Base-by-base conservation (phyloP, 1,140 invertebrate genomes). In the Micrasema longulum region DNA sequence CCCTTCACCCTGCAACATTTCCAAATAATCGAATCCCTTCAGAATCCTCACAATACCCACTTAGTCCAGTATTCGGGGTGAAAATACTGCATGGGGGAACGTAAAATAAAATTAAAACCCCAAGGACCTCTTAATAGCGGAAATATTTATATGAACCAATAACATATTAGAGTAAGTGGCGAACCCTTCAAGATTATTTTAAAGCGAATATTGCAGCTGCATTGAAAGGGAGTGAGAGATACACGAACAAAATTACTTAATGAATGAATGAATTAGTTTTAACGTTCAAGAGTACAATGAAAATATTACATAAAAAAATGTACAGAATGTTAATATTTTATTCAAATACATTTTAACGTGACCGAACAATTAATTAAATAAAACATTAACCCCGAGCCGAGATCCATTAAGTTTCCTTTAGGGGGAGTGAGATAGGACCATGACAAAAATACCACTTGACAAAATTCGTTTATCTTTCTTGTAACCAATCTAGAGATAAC, bases 71-170 rank as follows among this genome's bases (percentile, higher is more conserved):
- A 57, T 57, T 57, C 53, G 20, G 53, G 53, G 53, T 57, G 53
- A 35, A 57, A 57, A 35, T 38, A 57, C 10, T 12, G 11, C 48
- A 20, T 52, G 20, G 53, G 53, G 53, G 50, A 53, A 12, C 31
- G 12, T 57, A 57, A 57, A 57, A 57, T 57, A 57, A 57, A 57
- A 57, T 57, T 36, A 57, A 57, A 57, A n/a, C 53, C 31, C 53
- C n/a, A 11, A 36, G 31, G 53, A 57, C 53, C 53, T 57, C 53
- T 57, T 57, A 57, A 57, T 16, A 57, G 12, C 12, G 53, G 53
- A 57, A 57, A 57, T 38, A 57, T 57, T 57, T 36, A 36, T 57
- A 57, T 57, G 53, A 18, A 38, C n/a, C 6, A 16, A 35, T 52
- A 10, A n/a, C 26, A 35, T 11, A 6, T 38, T 14, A 14, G 36